phyloP scores from a whole-genome alignment of 2,888 invertebrate genomes.

The Epirrhoe alternata region DNA sequence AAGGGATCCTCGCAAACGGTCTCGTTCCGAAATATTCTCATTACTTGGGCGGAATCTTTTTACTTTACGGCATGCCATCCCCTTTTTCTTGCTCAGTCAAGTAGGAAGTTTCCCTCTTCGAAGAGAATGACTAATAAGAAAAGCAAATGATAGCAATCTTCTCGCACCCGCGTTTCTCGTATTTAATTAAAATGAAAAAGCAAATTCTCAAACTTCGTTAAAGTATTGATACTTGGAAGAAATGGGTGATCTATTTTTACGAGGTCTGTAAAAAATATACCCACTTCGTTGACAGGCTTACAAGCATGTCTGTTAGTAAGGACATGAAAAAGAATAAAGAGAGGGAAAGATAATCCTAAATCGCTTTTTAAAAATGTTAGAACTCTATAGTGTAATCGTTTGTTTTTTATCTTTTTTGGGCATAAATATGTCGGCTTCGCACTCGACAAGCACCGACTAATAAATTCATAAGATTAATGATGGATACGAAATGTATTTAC shows the following conservation, averaged over 20 bases:
- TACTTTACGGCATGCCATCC: constrained; percentile 66
- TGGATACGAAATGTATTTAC: constrained; percentile 76
- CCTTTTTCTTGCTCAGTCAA: constrained; percentile 69
- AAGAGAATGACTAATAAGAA: constrained; percentile 76
- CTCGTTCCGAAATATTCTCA: constrained; percentile 73
- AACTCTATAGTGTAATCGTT: constrained; percentile 61
- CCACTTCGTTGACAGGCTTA: constrained; percentile 61
- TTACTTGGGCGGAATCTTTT: constrained; percentile 73
- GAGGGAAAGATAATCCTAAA: constrained; percentile 55
- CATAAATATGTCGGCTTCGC: constrained; percentile 77
- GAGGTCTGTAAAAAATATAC: constrained; percentile 48
- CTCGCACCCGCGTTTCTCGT: constrained; percentile 56
- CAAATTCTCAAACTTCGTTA: constrained; percentile 34
- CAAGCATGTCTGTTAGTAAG: constrained; percentile 62
- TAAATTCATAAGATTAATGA: constrained; percentile 81
- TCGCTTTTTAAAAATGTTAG: constrained; percentile 67
- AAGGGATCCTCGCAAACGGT: constrained; percentile 62
- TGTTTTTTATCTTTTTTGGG: constrained; percentile 70
- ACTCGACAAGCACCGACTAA: constrained; percentile 66
- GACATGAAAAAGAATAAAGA: constrained; percentile 54
- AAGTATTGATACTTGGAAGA: constrained; percentile 25
- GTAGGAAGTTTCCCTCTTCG: constrained; percentile 68
- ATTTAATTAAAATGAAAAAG: constrained; percentile 69
- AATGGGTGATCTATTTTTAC: constrained; percentile 36
- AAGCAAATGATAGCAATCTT: constrained; percentile 73